phyloP scores from a whole-genome alignment of 2,888 invertebrate genomes.

The Heteromyza rotundicornis region DNA sequence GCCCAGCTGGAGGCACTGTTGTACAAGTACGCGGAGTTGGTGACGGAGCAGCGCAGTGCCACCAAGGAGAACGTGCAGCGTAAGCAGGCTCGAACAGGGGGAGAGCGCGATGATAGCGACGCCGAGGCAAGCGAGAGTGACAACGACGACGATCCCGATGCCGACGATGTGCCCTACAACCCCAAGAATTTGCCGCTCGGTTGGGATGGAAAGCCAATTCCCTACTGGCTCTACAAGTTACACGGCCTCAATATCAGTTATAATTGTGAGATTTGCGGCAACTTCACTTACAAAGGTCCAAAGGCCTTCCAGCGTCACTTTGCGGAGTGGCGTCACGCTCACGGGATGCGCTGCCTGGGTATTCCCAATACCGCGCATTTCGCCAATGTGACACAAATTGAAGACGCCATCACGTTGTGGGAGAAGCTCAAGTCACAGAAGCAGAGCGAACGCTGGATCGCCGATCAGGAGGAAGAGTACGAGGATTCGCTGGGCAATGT shows the following conservation, averaged over 20 bases:
- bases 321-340: conserved; percentile 88
- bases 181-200: conserved; percentile 99
- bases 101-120: conserved; percentile 90
- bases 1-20: conserved; percentile 88
- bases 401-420: conserved; percentile 97
- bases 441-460: conserved; percentile 94
- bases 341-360: conserved; percentile 97
- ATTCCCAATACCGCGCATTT: conserved; percentile 99
- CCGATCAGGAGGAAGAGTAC: conserved; percentile 97
- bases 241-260: conserved; percentile 99
- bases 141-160: conserved; percentile 83
- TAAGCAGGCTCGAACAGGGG: conserved; percentile 94
- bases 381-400: conserved; percentile 98
- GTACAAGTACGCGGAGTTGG: conserved; percentile 83
- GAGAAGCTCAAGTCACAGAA: conserved; percentile 96
- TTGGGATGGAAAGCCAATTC: conserved; percentile 96
- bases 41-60: conserved; percentile 83
- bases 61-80: conserved; percentile 99
- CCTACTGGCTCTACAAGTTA: conserved; percentile 98
- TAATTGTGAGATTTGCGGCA: conserved; percentile 99
- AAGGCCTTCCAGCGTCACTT: conserved; percentile 99
- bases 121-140: conserved; percentile 82
- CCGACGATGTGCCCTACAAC: conserved; percentile 97
- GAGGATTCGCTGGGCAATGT: conserved; percentile 99
- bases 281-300: conserved; percentile 97